phyloP scores from a whole-genome alignment of 2,888 invertebrate genomes.

The Ophraella communa region DNA sequence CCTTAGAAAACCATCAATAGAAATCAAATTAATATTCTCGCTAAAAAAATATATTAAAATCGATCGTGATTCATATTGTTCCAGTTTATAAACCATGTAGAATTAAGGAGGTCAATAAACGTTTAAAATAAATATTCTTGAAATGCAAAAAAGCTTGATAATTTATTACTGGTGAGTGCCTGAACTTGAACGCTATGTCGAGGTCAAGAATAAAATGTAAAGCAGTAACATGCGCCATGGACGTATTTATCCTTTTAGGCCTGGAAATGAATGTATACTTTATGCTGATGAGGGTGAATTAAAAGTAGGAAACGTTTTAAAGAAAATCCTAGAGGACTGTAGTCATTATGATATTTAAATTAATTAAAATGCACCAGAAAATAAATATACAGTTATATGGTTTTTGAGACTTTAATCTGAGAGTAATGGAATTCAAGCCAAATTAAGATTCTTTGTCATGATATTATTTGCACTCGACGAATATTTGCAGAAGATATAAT shows the following conservation, averaged over 20 bases:
- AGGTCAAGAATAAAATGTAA: slow-evolving; percentile 5
- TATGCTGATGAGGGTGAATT: no score
- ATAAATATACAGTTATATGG: no score
- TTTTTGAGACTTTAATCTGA: no score
- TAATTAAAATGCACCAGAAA: no score
- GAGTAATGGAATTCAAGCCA: no score
- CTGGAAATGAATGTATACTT: no score
- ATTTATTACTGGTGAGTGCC: background rate
- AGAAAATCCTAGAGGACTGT: no score
- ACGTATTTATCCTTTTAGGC: background rate
- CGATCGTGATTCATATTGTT: background rate
- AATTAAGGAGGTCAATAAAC: slow-evolving; percentile 11
- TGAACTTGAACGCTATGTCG: slow-evolving; percentile 7
- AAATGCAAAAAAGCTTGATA: background rate
- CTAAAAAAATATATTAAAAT: background rate
- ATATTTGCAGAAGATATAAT: no score
- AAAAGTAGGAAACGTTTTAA: no score
- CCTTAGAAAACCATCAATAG: background rate
- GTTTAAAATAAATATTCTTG: background rate
- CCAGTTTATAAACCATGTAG: background rate
- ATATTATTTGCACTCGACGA: no score
- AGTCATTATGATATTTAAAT: no score
- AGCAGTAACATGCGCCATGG: background rate
- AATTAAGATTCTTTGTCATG: no score
- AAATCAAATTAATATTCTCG: background rate